A percentile compares a stretch with the other conserved stretches of the same genome.
phyloP scores from a whole-genome alignment of 2,113 vertebrate species.

The Phaetusa simplex region DNA sequence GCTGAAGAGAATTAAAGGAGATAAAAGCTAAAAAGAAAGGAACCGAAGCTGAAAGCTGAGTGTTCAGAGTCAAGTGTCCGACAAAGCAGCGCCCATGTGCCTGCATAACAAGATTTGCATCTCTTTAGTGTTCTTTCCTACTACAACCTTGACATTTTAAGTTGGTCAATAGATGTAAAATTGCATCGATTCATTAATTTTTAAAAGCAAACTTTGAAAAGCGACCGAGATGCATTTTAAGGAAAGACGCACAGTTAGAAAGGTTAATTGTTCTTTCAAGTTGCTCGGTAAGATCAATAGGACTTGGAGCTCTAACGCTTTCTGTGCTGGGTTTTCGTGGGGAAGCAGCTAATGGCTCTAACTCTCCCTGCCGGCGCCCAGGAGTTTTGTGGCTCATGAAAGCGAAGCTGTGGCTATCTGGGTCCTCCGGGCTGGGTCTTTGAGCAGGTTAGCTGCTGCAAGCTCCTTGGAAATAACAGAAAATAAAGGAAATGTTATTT shows the following conservation, averaged over 20 bases:
- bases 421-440: accelerated
- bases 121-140: not conserved
- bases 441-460: too few relatives aligned
- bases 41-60: not conserved
- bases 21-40: not conserved
- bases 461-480: not conserved
- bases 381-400: not conserved
- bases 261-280: constrained; percentile 36
- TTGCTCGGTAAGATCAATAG: not conserved
- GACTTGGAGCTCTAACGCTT: not conserved
- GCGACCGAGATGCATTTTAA: not conserved
- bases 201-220: not conserved
- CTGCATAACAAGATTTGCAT: not conserved
- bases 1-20: not conserved
- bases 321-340: not conserved
- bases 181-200: not conserved
- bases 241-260: not conserved
- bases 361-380: not conserved
- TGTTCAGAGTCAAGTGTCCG: not conserved
- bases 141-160: constrained; percentile 22
- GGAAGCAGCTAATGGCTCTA: not conserved
- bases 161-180: constrained; percentile 11
- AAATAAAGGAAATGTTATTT: not conserved
- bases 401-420: not conserved
- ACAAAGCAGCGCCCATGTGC: not conserved